Conservation (phyloP, 2,113 vertebrate genomes). For the Elgaria multicarinata region DNA sequence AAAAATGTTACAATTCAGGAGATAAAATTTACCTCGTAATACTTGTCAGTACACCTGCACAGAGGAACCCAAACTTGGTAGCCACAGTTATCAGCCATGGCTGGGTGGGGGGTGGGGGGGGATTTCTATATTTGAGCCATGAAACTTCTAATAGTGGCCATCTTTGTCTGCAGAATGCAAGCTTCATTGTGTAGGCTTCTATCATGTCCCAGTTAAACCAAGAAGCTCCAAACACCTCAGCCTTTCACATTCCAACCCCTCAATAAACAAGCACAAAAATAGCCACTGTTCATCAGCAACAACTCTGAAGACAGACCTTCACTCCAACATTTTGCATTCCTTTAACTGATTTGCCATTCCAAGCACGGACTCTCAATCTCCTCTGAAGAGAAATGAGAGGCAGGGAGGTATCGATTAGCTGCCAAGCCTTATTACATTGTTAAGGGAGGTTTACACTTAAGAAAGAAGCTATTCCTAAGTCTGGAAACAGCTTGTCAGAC, state of each 20-base stretch:
- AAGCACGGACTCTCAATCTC: accelerated
- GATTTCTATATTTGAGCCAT: too few relatives aligned
- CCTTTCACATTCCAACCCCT: neutral
- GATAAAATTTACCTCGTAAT: neutral
- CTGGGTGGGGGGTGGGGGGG: neutral
- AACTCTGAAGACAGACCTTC: neutral
- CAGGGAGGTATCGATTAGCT: slow-evolving; percentile 12
- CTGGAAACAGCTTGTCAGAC: neutral
- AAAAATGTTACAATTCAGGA: neutral
- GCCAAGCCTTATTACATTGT: slow-evolving; percentile 23
- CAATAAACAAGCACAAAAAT: neutral
- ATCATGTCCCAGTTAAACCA: neutral
- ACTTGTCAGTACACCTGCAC: neutral
- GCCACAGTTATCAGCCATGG: neutral
- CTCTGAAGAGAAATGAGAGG: slow-evolving; percentile 31
- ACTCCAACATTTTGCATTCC: neutral
- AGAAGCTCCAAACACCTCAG: neutral
- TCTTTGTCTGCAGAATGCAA: neutral
- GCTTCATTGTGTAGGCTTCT: neutral
- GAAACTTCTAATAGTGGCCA: neutral
- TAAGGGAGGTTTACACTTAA: slow-evolving; percentile 7
- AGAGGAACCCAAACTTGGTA: neutral
- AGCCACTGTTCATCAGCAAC: neutral
- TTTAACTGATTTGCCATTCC: neutral
- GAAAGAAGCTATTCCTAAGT: slow-evolving; percentile 11